Conservation (phyloP, 2,888 invertebrate species). For the Hydroisotoma schaefferi region DNA sequence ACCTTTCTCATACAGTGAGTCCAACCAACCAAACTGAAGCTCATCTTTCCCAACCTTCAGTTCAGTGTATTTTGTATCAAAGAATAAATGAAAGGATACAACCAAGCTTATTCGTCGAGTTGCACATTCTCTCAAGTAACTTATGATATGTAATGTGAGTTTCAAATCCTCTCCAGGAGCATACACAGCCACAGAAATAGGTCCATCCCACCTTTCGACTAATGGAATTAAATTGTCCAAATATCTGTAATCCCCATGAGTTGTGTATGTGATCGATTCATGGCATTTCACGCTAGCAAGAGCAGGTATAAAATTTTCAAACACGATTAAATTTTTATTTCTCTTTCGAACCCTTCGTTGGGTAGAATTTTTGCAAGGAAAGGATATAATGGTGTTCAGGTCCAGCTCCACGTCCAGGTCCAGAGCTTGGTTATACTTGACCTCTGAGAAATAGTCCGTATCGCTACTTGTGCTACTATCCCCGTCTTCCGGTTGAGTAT, state of each 20-base stretch:
- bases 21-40: slow-evolving; percentile 19
- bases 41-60: slow-evolving; percentile 46
- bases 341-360: slow-evolving; percentile 22
- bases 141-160: slow-evolving; percentile 73
- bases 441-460: too few relatives aligned
- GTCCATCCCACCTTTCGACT: slow-evolving; percentile 81
- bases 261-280: slow-evolving; percentile 84
- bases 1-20: slow-evolving; percentile 23
- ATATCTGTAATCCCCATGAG: slow-evolving; percentile 87
- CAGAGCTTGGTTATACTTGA: too few relatives aligned
- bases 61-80: slow-evolving; percentile 80
- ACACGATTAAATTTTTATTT: slow-evolving; percentile 33
- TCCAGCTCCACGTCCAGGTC: too few relatives aligned
- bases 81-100: slow-evolving; percentile 86
- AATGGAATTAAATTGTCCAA: slow-evolving; percentile 82
- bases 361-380: slow-evolving; percentile 1
- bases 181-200: slow-evolving; percentile 80
- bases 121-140: slow-evolving; percentile 73
- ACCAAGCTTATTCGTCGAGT: slow-evolving; percentile 67
- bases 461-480: too few relatives aligned
- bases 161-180: slow-evolving; percentile 79
- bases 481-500: too few relatives aligned
- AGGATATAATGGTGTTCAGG: too few relatives aligned
- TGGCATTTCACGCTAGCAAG: slow-evolving; percentile 61
- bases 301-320: slow-evolving; percentile 30